Conservation (phyloP, 1,140 invertebrate genomes). For the Euwallacea similis region DNA sequence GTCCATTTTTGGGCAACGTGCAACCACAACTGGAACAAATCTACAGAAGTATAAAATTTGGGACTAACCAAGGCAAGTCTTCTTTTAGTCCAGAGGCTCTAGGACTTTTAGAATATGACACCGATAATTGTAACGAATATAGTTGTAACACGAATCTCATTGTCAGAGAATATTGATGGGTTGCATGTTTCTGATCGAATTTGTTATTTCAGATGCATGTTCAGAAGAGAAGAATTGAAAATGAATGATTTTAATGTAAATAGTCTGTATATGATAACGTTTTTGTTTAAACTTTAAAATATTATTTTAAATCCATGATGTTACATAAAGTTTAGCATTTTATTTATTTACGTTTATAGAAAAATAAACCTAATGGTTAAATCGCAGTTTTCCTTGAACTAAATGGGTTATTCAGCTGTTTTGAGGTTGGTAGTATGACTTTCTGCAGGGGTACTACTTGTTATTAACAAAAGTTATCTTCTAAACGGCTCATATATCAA, state of each 20-base stretch:
- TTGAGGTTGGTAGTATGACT: too few relatives aligned
- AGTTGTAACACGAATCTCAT: slow-evolving; percentile 20
- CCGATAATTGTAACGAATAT: slow-evolving; percentile 33
- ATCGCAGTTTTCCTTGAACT: too few relatives aligned
- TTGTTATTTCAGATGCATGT: slow-evolving; percentile 44
- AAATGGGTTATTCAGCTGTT: too few relatives aligned
- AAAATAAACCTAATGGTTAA: not conserved
- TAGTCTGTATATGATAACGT: slow-evolving; percentile 17
- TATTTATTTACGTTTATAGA: slow-evolving; percentile 13
- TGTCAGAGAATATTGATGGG: slow-evolving; percentile 36
- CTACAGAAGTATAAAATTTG: slow-evolving; percentile 40
- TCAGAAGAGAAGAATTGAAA: slow-evolving; percentile 39
- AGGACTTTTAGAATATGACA: slow-evolving; percentile 13
- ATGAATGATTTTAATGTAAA: slow-evolving; percentile 23
- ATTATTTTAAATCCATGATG: slow-evolving; percentile 32
- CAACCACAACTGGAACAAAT: slow-evolving; percentile 67
- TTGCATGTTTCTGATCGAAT: slow-evolving; percentile 31
- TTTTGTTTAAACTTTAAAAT: slow-evolving; percentile 26
- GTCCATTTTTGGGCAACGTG: slow-evolving; percentile 80
- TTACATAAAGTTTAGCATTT: slow-evolving; percentile 7
- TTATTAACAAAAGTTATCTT: too few relatives aligned
- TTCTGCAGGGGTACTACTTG: too few relatives aligned
- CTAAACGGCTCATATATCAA: too few relatives aligned
- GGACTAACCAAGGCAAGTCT: slow-evolving; percentile 39
- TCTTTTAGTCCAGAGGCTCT: slow-evolving; percentile 31